Conservation (phyloP, 2,888 invertebrate genomes). For the Cephus sareptanus region DNA sequence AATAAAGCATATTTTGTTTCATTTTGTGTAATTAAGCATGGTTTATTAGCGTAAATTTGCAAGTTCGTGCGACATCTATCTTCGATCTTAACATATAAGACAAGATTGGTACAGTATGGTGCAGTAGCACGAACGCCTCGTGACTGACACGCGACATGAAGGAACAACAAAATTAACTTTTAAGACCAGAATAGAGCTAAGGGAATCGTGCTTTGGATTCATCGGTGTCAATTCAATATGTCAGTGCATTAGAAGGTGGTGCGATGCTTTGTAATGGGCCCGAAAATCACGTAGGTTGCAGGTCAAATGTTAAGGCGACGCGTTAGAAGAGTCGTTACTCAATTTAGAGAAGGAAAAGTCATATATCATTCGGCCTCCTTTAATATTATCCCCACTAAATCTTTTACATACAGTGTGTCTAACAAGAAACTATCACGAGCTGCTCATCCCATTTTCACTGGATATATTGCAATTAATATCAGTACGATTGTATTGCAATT, state of each 20-base stretch:
- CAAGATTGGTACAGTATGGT: too few species aligned
- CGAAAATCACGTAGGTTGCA: neutral
- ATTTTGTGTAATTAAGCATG: neutral
- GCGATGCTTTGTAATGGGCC: neutral
- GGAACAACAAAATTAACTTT: neutral
- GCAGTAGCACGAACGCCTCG: neutral
- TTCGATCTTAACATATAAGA: too few species aligned
- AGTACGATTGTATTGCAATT: neutral
- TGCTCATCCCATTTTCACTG: neutral
- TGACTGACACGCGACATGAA: neutral
- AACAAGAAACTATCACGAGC: neutral
- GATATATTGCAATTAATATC: neutral
- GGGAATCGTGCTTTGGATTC: neutral
- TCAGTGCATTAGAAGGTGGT: neutral
- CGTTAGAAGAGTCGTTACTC: neutral
- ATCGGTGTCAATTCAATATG: neutral
- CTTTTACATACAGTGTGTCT: neutral
- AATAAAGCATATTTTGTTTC: neutral
- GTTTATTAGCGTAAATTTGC: neutral
- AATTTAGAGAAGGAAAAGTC: neutral
- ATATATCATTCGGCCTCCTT: neutral
- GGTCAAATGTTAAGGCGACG: neutral
- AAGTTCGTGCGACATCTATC: too few species aligned
- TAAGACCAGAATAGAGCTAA: neutral
- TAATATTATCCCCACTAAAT: neutral